A percentile compares a stretch with the other conserved stretches of the same genome.
Evolutionary conservation across 1,140 invertebrate genomes (phyloP).

Genomic region (Listronotus oregonensis): DNA sequence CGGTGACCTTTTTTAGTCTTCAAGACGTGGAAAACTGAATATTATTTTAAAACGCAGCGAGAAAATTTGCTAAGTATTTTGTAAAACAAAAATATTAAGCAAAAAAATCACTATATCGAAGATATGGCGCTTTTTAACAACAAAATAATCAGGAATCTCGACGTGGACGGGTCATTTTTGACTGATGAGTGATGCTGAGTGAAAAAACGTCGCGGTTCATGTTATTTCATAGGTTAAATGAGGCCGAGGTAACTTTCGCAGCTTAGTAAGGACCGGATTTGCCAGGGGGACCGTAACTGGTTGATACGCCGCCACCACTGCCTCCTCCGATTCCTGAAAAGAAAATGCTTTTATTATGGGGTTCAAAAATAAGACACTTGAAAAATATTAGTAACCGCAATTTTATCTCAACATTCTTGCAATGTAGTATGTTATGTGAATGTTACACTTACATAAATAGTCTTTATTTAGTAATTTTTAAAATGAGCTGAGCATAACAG

Average conservation of each 20-base stretch:
- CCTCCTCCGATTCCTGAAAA: slow-evolving; percentile 39
- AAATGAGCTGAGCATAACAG: too few species aligned
- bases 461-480: too few species aligned
- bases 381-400: too few species aligned
- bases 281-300: slow-evolving; percentile 50
- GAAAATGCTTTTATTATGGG: too few species aligned
- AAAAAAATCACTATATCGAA: slow-evolving; percentile 20
- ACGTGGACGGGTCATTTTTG: slow-evolving; percentile 26
- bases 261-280: slow-evolving; percentile 50
- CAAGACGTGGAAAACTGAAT: slow-evolving; percentile 20
- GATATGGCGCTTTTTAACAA: slow-evolving; percentile 8
- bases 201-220: slow-evolving; percentile 6
- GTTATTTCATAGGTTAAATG: neutral
- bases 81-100: slow-evolving; percentile 25
- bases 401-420: too few species aligned
- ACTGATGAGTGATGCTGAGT: slow-evolving; percentile 25
- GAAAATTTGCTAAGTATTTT: slow-evolving; percentile 25
- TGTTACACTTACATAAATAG: too few species aligned
- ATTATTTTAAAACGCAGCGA: slow-evolving; percentile 8
- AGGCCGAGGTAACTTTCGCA: slow-evolving; percentile 25
- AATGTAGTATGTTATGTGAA: neutral
- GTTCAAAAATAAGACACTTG: too few species aligned
- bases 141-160: slow-evolving; percentile 6
- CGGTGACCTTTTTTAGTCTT: slow-evolving; percentile 43
- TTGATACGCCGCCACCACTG: slow-evolving; percentile 44